Evolutionary conservation across 2,888 invertebrate species (phyloP), one percentile per base, ranked within the genome.

Genomic region (Mythimna loreyi): DNA sequence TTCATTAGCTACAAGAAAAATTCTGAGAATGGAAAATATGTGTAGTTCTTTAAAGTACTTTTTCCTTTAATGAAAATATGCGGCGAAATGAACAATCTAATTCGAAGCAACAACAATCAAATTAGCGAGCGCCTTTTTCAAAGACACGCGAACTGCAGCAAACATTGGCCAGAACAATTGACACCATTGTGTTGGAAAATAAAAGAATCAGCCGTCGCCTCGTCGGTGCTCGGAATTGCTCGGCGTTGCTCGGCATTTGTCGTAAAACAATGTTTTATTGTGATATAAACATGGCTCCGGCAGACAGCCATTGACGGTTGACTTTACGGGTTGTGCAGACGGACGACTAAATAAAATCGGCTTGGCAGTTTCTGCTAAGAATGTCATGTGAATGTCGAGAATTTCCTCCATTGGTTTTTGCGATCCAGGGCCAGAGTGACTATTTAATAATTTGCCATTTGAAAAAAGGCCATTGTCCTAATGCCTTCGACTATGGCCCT

Each of bases 251-350:
- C 84, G 81, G 77, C 81, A 82, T 80, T 85, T 82, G 84, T 89
- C 89, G 88, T 92, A 91, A 91, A 92, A 84, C 87, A 85, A 79
- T 84, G 86, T 89, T 91, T 91, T 92, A 92, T 90, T 89, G 90
- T 87, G 85, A 76, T 86, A 88, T 92, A 91, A 91, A 91, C 89
- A 89, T 85, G 83, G 82, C 82, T 80, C 84, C 81, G 80, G 79
- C 78, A 90, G 89, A 87, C 87, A 85, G 72, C 83, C 90, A 90
- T 91, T 91, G 91, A 92, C 88, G 90, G 75, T 79, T 81, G 75
- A 84, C 72, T 67, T 80, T 80, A 86, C 77, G 82, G 82, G 33
- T 30, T 43, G 5, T 4, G 25, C 61, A 66, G 57, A 78, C 79
- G 61, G 45, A 23, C 67, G 45, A 53, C 67, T 58, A 13, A 36